Base-by-base conservation (phyloP, 2,797 vertebrate genomes). In the Chloroceryle amazona region DNA sequence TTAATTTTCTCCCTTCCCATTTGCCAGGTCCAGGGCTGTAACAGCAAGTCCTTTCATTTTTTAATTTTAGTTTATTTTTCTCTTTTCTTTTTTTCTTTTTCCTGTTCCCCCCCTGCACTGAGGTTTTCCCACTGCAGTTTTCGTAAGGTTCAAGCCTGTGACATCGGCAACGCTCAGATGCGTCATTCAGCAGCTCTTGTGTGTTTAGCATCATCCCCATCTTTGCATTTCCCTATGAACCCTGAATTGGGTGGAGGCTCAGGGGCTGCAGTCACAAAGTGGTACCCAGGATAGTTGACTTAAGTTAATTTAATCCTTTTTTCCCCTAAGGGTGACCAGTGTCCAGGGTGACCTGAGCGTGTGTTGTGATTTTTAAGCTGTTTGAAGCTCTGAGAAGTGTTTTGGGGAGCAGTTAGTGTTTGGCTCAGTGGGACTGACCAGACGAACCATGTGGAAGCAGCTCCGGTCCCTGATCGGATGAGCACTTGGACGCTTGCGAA, bases 101-200 rank as follows among this genome's bases (percentile, higher is more conserved):
- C 21, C 44, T 46, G 11, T 46, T 46, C 11, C 19, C 44, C 44
- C 13, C 44, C 3, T 7, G 6, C 7, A 3, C 3, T 4, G 26
- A 80, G 29, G 0, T 79, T 84, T 75, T 49, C 9, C 8, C 16
- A 25, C 25, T 52, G 44, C 21, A 20, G 2, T 44, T 63, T 89
- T 84, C 58, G 39, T 46, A 25, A 15, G 19, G 13, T 79, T 67
- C 47, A 46, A 61, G 22, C 10, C n/a, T 26, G 0, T 8, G 12
- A 4, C 2, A 7, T 3, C 0, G 0, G 9, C 25, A 37, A 0
- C 0, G 1, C 20, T 33, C 26, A 21, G 60, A 4, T 1, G 1
- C 19, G 61, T 10, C 31, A 4, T 28, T 71, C 57, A 57, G 0
- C 47, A 41, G 17, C 37, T 79, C 15, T 18, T 49, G 23, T 51